Conservation (phyloP, 1,140 invertebrate species). For the Pinna nobilis region DNA sequence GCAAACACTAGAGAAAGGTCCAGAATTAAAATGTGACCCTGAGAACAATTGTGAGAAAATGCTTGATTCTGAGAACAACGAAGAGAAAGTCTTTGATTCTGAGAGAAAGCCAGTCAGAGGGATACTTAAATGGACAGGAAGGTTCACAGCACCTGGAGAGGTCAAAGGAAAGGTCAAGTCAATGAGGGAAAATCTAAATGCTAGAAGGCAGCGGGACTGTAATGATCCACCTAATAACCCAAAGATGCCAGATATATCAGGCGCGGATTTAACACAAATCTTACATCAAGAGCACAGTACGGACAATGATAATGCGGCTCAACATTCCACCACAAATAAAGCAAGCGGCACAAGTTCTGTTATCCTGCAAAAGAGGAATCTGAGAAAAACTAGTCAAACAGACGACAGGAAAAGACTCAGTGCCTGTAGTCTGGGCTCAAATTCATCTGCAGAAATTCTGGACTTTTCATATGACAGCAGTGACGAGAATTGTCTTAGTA, state of each 20-base stretch:
- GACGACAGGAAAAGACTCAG: constrained; percentile 65
- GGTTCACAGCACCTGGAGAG: too few species aligned
- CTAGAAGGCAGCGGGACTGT: too few species aligned
- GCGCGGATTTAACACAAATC: too few species aligned
- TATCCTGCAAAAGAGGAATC: constrained; percentile 56
- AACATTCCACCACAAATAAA: neutral
- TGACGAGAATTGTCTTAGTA: constrained; percentile 49
- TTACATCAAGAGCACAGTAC: constrained; percentile 9
- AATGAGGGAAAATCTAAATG: too few species aligned
- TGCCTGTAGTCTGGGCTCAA: constrained; percentile 68
- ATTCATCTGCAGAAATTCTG: constrained; percentile 71
- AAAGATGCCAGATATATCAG: too few species aligned
- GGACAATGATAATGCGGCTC: constrained; percentile 1
- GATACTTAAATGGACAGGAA: constrained; percentile 68
- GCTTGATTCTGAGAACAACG: too few species aligned
- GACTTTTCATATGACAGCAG: constrained; percentile 72
- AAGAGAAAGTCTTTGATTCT: constrained; percentile 63
- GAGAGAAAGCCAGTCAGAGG: constrained; percentile 62
- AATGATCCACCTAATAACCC: too few species aligned
- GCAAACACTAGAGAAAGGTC: too few species aligned
- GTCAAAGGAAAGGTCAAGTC: too few species aligned
- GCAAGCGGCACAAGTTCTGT: constrained; percentile 30
- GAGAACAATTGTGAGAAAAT: too few species aligned
- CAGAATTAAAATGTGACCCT: too few species aligned
- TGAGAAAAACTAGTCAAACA: constrained; percentile 52